Evolutionary conservation across 2,113 vertebrate species (phyloP), one percentile per base, ranked within the genome.

Genomic region (Promerops cafer): DNA sequence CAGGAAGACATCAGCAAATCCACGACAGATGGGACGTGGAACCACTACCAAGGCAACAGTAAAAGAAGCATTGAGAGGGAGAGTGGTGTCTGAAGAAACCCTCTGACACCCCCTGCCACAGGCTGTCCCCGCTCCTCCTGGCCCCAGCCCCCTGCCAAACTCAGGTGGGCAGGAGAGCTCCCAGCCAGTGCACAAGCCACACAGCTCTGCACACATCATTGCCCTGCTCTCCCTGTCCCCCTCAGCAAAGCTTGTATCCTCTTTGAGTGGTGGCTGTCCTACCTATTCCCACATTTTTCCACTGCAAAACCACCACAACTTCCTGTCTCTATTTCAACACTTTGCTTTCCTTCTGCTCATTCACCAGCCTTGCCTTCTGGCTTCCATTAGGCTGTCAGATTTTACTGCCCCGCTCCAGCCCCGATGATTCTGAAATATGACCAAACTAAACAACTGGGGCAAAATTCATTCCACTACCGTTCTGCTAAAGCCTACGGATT

Each of bases 401-500:
- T 92, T 68, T 40, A 37, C 52, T 49, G 84, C 45, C 47, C 68
- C 27, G 8, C 61, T 90, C 63, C 22, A 71, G 56, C 47, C 71
- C 42, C 42, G 54, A 49, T 11, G 40, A 63, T 83, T 60, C 68
- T 70, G 49, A 60, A 35, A 39, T 18, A 26, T 7, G 31, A 64
- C 40, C 44, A 80, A 89, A 81, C 26, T 4, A 83, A 89, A 71
- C 79, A 83, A 59, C 0, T 14, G 47, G 33, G 30, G 77, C 44
- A 53, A 89, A 89, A 94, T 71, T 81, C 86, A 92, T 94, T 92
- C 92, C 90, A 39, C 23, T 71, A 27, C 89, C 89, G 80, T 8
- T 87, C 83, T 56, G 45, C 79, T 82, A 93, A 92, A 88, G 88
- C 74, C 72, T 35, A 16, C 0, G 1, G 83, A 91, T 96, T 78